Percentiles rank a stretch among this genome's conserved stretches.
Evolutionary conservation across 2,797 vertebrate genomes (phyloP).

Genomic region (Bradypodion pumilum): DNA sequence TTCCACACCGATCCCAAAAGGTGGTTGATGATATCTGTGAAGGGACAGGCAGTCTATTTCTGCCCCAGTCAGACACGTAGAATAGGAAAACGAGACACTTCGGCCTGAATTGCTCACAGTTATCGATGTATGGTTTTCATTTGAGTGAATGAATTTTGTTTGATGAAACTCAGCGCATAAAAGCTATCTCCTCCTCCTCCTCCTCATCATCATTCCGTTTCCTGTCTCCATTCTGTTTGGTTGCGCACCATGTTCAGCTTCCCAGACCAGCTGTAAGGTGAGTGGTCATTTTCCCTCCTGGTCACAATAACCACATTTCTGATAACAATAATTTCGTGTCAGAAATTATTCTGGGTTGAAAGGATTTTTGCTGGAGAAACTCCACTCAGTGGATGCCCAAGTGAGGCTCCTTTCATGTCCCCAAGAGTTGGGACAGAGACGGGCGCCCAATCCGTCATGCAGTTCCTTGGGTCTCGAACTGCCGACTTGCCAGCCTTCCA

Average conservation of each 20-base stretch:
- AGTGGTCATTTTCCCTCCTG: too few relatives aligned
- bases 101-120: not conserved
- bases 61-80: not conserved
- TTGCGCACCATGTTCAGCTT: not conserved
- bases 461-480: too few relatives aligned
- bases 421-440: too few relatives aligned
- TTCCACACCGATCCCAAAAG: too few relatives aligned
- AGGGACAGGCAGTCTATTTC: not conserved
- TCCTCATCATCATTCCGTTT: not conserved
- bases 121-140: slow-evolving; percentile 14
- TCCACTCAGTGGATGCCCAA: too few relatives aligned
- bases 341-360: too few relatives aligned
- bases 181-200: not conserved
- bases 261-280: not conserved
- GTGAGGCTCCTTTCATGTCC: too few relatives aligned
- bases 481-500: too few relatives aligned
- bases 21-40: not conserved
- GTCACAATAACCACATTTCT: slow-evolving; percentile 7
- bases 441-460: too few relatives aligned
- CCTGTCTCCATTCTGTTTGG: too few relatives aligned
- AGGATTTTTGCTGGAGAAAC: too few relatives aligned
- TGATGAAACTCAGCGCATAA: slow-evolving; percentile 19
- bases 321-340: too few relatives aligned
- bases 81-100: not conserved
- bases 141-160: slow-evolving; percentile 39